Evolutionary conservation across 2,888 invertebrate genomes (phyloP), one percentile per base, ranked within the genome.

Genomic region (Ectemnius continuus): DNA sequence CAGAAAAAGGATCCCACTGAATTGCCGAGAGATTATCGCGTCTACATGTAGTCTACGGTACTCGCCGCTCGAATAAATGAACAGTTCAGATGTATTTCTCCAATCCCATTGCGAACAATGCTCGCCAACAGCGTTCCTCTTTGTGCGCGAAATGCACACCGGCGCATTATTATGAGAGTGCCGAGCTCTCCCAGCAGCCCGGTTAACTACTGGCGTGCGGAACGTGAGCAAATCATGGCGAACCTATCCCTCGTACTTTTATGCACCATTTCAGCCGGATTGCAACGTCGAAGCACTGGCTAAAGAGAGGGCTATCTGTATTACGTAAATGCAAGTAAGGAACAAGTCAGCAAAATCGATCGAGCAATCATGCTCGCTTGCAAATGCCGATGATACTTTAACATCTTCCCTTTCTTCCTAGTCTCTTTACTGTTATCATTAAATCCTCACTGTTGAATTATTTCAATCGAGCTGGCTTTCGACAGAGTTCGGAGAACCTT

Each of bases 201-300:
- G n/a, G 52, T 6, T 16, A 52, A 52, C 3, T 23, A 20, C 20
- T 16, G 2, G 4, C 58, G 58, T 14, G 58, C 58, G 3, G 13
- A 18, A 26, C 58, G 26, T 14, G 58, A 58, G 58, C 58, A 20
- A 58, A 58, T 58, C 18, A 26, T 20, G 13, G n/a, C 58, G 14
- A 26, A 26, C 26, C 20, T 26, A 58, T 58, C 8, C n/a, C 58
- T 26, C 58, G 58, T 14, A 58, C 8, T 20, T 58, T 52, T 16
- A 52, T 52, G 52, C 26, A 26, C 26, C 58, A 20, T 58, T 58
- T 14, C 58, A 58, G 14, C 5, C 58, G 6, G 52, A 20, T 58
- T 58, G 58, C 58, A 13, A 58, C 58, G 3, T 58, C 14, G 58
- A 14, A 18, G 13, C 58, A 57, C 57, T 14, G 5, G 18, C 58